phyloP scores from a whole-genome alignment of 2,113 vertebrate genomes.

The Daubentonia madagascariensis region DNA sequence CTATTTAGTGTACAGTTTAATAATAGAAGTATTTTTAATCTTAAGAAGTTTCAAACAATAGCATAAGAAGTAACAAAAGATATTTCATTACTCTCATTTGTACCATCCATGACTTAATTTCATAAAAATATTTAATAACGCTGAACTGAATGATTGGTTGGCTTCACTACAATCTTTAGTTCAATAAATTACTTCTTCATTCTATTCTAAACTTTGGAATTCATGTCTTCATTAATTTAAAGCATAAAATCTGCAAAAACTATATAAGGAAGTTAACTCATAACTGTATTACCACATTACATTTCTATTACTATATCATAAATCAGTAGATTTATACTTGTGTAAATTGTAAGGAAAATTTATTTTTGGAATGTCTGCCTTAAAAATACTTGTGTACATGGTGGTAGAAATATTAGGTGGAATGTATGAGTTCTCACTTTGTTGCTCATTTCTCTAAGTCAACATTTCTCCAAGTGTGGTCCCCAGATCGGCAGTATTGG shows the following conservation, averaged over 20 bases:
- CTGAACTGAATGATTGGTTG: neutral
- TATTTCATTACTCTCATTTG: neutral
- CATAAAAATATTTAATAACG: neutral
- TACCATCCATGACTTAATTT: neutral
- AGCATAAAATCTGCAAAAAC: neutral
- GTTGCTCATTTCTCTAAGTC: neutral
- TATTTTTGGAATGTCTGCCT: neutral
- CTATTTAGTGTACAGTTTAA: neutral
- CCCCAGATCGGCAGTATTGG: neutral
- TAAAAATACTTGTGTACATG: neutral
- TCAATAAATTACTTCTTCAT: neutral
- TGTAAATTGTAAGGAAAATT: neutral
- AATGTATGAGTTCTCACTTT: neutral
- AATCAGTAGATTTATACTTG: neutral
- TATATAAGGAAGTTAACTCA: neutral
- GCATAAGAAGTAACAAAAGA: neutral
- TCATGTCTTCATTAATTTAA: neutral
- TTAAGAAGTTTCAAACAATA: constrained; percentile 1
- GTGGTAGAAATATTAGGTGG: neutral
- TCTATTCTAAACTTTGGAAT: neutral
- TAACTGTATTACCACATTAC: neutral
- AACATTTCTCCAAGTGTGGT: neutral
- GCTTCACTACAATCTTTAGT: neutral
- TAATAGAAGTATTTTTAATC: neutral
- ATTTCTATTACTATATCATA: neutral